These are phyloP conservation scores for Gymnoscelis rufifasciata DNA, from an alignment of 2,888 invertebrate species.

Conservation along the genomic window DNA sequence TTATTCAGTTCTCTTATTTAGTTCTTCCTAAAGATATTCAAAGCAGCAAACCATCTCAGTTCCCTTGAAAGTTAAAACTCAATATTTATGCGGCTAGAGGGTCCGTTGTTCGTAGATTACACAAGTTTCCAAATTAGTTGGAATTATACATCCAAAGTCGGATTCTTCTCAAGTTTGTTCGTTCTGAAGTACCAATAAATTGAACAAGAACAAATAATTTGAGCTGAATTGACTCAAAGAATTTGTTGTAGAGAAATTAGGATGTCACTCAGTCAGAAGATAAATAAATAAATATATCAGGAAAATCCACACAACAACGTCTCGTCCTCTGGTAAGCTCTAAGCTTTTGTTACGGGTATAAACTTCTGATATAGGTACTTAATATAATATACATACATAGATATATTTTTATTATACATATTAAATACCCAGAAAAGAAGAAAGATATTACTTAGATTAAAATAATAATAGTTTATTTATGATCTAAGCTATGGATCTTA, in stretches of 20 bases:
- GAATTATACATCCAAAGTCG: constrained; percentile 54
- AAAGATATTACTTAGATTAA: too few relatives aligned
- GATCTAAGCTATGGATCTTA: too few relatives aligned
- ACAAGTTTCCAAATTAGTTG: constrained; percentile 56
- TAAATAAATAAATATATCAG: too few relatives aligned
- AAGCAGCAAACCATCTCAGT: constrained; percentile 3
- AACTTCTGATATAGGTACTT: too few relatives aligned
- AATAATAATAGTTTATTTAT: too few relatives aligned
- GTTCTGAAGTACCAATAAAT: constrained; percentile 58
- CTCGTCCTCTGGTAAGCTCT: too few relatives aligned
- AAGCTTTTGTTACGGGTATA: too few relatives aligned
- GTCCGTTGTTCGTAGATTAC: constrained; percentile 42
- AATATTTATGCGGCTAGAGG: constrained; percentile 29
- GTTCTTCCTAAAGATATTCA: background rate
- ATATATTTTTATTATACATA: too few relatives aligned
- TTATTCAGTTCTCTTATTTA: background rate
- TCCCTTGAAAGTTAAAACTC: constrained; percentile 16
- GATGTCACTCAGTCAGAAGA: constrained; percentile 40
- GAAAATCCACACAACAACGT: too few relatives aligned
- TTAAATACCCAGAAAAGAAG: too few relatives aligned
- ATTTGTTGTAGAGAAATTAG: constrained; percentile 58
- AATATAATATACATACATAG: too few relatives aligned
- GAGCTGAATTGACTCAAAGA: constrained; percentile 58
- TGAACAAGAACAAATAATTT: constrained; percentile 64
- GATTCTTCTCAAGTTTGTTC: constrained; percentile 57